A percentile compares a stretch with the other conserved stretches of the same genome.
phyloP scores from a whole-genome alignment of 1,140 invertebrate genomes.

The Amphibalanus amphitrite region DNA sequence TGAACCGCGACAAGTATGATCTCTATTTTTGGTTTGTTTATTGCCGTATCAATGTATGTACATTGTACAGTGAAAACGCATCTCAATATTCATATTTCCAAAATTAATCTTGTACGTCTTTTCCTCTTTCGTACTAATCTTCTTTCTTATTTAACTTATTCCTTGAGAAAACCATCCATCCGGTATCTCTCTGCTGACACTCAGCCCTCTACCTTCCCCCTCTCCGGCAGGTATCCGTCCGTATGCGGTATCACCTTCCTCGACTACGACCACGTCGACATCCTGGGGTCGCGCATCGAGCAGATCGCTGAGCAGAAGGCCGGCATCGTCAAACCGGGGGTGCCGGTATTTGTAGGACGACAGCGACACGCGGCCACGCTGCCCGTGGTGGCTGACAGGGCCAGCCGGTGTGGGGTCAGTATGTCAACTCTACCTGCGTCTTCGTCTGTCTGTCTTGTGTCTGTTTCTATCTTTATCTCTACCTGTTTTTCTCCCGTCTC shows the following conservation, averaged over 20 bases:
- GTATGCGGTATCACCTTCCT: constrained; percentile 81
- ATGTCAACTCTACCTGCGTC: background rate
- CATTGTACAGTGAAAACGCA: no score
- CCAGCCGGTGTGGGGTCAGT: constrained; percentile 42
- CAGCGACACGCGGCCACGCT: constrained; percentile 47
- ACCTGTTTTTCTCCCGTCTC: background rate
- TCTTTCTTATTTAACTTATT: background rate
- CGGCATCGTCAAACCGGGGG: constrained; percentile 74
- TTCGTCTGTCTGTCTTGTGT: background rate
- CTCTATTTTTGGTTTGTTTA: no score
- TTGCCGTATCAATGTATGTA: no score
- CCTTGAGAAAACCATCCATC: background rate
- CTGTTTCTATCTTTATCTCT: background rate
- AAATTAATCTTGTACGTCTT: constrained; percentile 4
- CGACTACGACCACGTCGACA: constrained; percentile 70
- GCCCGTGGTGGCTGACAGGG: constrained; percentile 44
- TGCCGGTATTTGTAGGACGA: constrained; percentile 50
- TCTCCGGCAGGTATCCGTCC: constrained; percentile 39
- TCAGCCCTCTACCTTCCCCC: background rate
- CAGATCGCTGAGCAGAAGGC: constrained; percentile 89
- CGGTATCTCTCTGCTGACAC: background rate
- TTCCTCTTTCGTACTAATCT: background rate
- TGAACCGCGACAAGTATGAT: no score
- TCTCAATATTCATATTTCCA: constrained; percentile 3
- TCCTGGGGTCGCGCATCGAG: constrained; percentile 67